These are phyloP conservation scores for Ptilodon capucinus DNA, from an alignment of 2,888 invertebrate genomes.

Conservation along the genomic window DNA sequence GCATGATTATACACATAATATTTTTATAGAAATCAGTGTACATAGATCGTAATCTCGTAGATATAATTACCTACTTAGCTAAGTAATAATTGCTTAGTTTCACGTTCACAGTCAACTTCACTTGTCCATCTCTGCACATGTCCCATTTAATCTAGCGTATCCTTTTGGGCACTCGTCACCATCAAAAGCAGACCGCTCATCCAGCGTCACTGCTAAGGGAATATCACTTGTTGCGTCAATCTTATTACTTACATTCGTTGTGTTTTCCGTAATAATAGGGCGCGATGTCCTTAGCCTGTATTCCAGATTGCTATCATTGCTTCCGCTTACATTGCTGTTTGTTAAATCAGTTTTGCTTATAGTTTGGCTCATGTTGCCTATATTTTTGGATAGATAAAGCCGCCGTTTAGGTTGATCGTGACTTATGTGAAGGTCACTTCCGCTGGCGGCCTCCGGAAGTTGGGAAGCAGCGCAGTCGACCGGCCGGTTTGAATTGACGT, in stretches of 20 bases:
- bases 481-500: constrained; percentile 21
- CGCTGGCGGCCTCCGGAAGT: constrained; percentile 3
- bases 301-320: background rate
- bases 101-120: no score
- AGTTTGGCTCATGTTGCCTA: constrained; percentile 17
- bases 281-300: constrained; percentile 1
- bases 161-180: constrained; percentile 58
- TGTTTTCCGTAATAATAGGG: constrained; percentile 1
- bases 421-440: constrained; percentile 22
- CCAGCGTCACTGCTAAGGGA: constrained; percentile 33
- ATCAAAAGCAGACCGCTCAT: constrained; percentile 50
- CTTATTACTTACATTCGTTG: constrained; percentile 4
- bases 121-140: constrained; percentile 47
- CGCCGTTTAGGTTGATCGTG: constrained; percentile 27
- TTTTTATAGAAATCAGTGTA: no score
- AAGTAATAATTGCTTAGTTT: no score
- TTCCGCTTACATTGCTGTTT: background rate
- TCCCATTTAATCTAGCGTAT: constrained; percentile 48
- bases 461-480: constrained; percentile 11
- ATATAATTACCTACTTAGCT: no score
- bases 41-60: no score
- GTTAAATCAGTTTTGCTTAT: constrained; percentile 15
- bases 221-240: constrained; percentile 12
- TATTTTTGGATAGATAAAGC: constrained; percentile 23
- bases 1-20: no score